Base-by-base conservation (phyloP, 64 coral and sea anemone species). In the Cladopsammia gracilis region DNA sequence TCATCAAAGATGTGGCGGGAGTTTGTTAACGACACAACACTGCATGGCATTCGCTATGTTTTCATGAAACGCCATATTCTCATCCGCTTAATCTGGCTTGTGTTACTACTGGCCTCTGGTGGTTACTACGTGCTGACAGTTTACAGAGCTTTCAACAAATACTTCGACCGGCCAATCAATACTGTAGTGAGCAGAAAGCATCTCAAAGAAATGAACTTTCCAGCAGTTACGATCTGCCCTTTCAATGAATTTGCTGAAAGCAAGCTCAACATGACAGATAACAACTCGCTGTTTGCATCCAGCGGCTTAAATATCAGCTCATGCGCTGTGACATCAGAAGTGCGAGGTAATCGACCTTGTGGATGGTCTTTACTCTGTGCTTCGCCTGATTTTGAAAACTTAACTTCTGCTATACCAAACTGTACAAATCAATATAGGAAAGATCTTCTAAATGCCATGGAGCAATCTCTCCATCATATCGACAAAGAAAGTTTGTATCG, bases 41-140 rank as follows among this genome's bases (percentile, higher is more conserved):
- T 94, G 0, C 92, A 94, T 56, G 92, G 92, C 0, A 89, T 94
- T 48, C 77, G 92, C 23, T 88, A 94, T 68, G 68, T 94, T 14
- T 94, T 94, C 54, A 88, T 71, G 18, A 73, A 66, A 19, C 87
- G 88, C 25, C 61, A 83, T 43, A 1, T 45, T n/a, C 53, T 70
- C 18, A 24, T 53, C 64, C 71, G 66, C 50, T 15, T 73, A 9
- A n/a, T 89, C 5, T 94, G 92, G 92, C 48, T 94, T 7, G 6
- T 84, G 0, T 89, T 94, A n/a, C 34, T 94, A 1, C 53, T 94
- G 8, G 5, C 92, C 24, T 94, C 92, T 9, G 86, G 65, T 7
- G 58, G 58, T 23, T 89, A 57, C 23, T 94, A 89, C 24, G 19
- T 77, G 7, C 83, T 75, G 16, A 75, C 44, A 14, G 70, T 80